Evolutionary conservation across 2,888 invertebrate genomes (phyloP), one percentile per base, ranked within the genome.

Genomic region (Leptinotarsa tumamoca): DNA sequence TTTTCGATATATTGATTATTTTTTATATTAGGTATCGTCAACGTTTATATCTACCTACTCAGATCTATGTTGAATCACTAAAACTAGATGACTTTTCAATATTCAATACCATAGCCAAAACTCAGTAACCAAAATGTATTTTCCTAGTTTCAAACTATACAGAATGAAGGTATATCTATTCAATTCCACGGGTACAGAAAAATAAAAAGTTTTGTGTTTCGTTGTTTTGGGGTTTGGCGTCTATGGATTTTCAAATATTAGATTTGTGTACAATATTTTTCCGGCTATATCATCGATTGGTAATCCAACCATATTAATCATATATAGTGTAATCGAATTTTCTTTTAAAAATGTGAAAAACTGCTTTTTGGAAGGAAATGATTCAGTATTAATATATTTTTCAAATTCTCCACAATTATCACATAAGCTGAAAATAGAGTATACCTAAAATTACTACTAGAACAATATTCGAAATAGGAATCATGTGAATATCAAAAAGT

Each of bases 1-100:
- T 83, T 80, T 85, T 86, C 86, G 85, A 86, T 86, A 86, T 86
- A 87, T 84, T 85, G 85, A 84, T 85, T 86, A 84, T 71, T 83
- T 86, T 78, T 83, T 82, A 81, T 82, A 82, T 82, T 81, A 82
- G 83, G 81, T 82, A 82, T 84, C 83, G 82, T 85, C 83, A 83
- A 80, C 80, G 79, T 82, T 82, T 82, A 84, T 82, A 80, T 83
- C 85, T 85, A 85, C 77, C 85, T 86, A 86, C 82, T 83, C 83
- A 85, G 83, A 85, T 82, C 84, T 85, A 85, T 84, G 76, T 83
- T 83, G 83, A 85, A 84, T 84, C 78, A 75, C 85, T 85, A 84
- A 84, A 85, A 83, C 85, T 85, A 85, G 81, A 82, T 83, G 80
- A 75, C 82, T 82, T 21, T 21, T 80, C 79, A 82, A 82, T 82